A percentile compares a stretch with the other conserved stretches of the same genome.
Evolutionary conservation across 2,888 invertebrate genomes (phyloP).

Genomic region (Apamea sordens): DNA sequence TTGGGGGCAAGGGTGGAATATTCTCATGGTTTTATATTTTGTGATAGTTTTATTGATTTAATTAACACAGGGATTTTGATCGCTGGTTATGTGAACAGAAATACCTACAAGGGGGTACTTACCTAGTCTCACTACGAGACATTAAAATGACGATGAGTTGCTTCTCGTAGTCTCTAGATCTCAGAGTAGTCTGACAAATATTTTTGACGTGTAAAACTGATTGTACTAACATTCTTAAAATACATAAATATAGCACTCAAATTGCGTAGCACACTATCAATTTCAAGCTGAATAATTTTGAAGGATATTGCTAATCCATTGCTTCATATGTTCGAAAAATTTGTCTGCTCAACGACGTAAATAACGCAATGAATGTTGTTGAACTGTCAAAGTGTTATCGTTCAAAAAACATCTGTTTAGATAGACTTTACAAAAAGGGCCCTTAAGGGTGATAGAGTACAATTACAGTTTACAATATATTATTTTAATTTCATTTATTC

Average conservation of each 20-base stretch:
- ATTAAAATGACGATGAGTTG: neutral
- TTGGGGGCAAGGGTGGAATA: slow-evolving; percentile 32
- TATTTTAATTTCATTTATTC: neutral
- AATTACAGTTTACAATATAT: neutral
- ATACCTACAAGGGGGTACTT: neutral
- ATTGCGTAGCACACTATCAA: too few species aligned
- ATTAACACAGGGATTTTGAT: neutral
- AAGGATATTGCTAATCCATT: too few species aligned
- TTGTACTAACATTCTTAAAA: neutral
- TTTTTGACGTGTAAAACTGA: neutral
- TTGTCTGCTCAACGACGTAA: too few species aligned
- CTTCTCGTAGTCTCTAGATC: too few species aligned
- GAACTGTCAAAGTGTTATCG: too few species aligned
- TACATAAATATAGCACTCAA: neutral
- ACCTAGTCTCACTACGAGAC: neutral
- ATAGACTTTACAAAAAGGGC: neutral
- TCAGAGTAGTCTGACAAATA: neutral
- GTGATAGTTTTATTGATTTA: slow-evolving; percentile 10
- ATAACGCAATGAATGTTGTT: too few species aligned
- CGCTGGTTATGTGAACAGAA: neutral
- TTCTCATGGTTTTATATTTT: slow-evolving; percentile 39
- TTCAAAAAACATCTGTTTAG: neutral
- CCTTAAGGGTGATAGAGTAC: neutral
- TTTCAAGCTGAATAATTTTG: too few species aligned
- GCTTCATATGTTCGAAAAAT: too few species aligned